These are phyloP conservation scores for Drosophila subquinaria DNA, from an alignment of 2,888 invertebrate species.

Conservation along the genomic window DNA sequence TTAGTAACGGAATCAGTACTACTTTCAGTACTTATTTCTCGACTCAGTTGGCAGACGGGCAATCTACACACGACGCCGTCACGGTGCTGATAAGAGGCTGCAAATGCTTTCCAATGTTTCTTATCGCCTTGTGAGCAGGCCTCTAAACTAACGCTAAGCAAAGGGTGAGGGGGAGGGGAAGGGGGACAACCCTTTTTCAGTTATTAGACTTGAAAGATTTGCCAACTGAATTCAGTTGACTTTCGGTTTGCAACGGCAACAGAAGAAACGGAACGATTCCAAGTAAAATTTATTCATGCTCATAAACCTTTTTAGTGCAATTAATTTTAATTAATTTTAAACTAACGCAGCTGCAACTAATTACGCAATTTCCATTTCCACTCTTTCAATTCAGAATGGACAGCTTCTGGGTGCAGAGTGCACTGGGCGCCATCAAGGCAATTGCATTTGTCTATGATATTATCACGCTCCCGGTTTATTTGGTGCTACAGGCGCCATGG, in stretches of 20 bases:
- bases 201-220: slow-evolving; percentile 53
- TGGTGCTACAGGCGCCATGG: slow-evolving; percentile 95
- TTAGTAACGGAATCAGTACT: slow-evolving; percentile 17
- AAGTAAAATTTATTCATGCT: slow-evolving; percentile 17
- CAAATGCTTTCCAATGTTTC: slow-evolving; percentile 49
- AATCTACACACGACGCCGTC: slow-evolving; percentile 6
- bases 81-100: slow-evolving; percentile 36
- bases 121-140: slow-evolving; percentile 39
- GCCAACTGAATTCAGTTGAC: slow-evolving; percentile 67
- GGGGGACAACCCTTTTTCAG: slow-evolving; percentile 50
- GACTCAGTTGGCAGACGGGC: slow-evolving; percentile 11
- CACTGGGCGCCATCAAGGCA: slow-evolving; percentile 91
- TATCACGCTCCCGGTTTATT: slow-evolving; percentile 95
- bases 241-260: slow-evolving; percentile 51
- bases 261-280: slow-evolving; percentile 46
- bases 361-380: slow-evolving; percentile 3
- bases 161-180: not conserved
- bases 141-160: slow-evolving; percentile 29
- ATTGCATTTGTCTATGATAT: slow-evolving; percentile 95
- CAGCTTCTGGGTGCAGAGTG: slow-evolving; percentile 89
- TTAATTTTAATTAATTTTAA: not conserved
- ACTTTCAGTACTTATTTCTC: not conserved
- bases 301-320: slow-evolving; percentile 8
- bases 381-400: slow-evolving; percentile 86
- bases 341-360: slow-evolving; percentile 19